Conservation (phyloP, 2,797 vertebrate genomes). For the Scolopax bukidnonensis region DNA sequence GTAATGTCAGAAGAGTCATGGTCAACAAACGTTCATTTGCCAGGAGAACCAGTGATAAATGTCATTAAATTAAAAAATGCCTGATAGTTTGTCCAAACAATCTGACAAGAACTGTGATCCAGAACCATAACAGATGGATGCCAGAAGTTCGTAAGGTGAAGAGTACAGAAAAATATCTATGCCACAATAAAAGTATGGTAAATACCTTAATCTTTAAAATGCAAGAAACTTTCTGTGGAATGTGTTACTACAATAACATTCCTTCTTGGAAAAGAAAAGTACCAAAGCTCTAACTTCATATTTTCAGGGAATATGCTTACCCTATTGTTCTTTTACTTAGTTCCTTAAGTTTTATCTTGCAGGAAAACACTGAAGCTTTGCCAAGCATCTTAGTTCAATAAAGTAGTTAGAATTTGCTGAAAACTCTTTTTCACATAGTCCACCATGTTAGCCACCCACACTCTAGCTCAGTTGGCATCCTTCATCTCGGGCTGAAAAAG, state of each 20-base stretch:
- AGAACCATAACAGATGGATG: not conserved
- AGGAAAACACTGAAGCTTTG: not conserved
- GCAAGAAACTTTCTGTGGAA: not conserved
- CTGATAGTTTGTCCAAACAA: constrained; percentile 24
- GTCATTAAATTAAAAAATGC: not conserved
- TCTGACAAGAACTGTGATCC: not conserved
- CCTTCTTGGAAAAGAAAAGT: not conserved
- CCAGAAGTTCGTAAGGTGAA: not conserved
- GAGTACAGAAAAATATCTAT: not conserved
- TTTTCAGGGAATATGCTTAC: not conserved
- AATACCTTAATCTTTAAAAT: not conserved
- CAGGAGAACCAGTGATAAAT: constrained; percentile 24
- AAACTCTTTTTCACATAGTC: not conserved
- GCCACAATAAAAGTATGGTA: not conserved
- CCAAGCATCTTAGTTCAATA: not conserved
- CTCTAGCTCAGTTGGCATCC: not conserved
- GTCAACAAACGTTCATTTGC: not conserved
- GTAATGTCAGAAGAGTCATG: not conserved
- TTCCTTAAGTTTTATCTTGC: not conserved
- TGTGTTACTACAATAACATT: not conserved
- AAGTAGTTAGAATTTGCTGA: not conserved
- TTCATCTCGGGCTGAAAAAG: not conserved
- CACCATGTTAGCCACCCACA: not conserved
- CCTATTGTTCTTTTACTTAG: not conserved
- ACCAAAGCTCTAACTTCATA: not conserved